Conservation (phyloP, 2,888 invertebrate genomes). For the Tenthredo scrophulariae region DNA sequence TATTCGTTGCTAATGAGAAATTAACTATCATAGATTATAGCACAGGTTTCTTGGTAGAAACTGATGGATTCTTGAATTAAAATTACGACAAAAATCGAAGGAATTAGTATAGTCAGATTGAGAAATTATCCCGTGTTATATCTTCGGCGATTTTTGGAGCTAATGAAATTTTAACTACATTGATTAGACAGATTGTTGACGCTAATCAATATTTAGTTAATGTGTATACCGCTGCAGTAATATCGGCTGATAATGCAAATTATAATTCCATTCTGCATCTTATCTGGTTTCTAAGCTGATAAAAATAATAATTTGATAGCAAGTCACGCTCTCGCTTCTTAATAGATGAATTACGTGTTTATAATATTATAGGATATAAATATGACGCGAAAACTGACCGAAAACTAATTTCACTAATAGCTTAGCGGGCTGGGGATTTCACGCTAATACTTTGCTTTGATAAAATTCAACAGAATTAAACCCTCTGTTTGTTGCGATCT, state of each 20-base stretch:
- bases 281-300: constrained; percentile 15
- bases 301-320: not conserved
- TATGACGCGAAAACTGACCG: not conserved
- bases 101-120: not conserved
- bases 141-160: not conserved
- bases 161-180: not conserved
- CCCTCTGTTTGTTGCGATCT: not conserved
- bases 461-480: not conserved
- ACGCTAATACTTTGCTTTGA: not conserved
- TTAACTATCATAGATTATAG: not conserved
- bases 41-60: not conserved
- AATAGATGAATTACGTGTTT: not conserved
- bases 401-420: not conserved
- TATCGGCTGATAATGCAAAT: constrained; percentile 22
- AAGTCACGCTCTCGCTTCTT: not conserved
- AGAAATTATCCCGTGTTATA: not conserved
- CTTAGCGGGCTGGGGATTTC: not conserved
- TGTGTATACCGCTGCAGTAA: not conserved
- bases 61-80: not conserved
- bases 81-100: not conserved
- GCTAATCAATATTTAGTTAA: constrained; percentile 9
- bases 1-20: constrained; percentile 1
- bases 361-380: not conserved
- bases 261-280: not conserved
- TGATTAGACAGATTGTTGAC: not conserved